Base-by-base conservation (phyloP, 2,888 invertebrate genomes). In the Dicroscelio sp. region DNA sequence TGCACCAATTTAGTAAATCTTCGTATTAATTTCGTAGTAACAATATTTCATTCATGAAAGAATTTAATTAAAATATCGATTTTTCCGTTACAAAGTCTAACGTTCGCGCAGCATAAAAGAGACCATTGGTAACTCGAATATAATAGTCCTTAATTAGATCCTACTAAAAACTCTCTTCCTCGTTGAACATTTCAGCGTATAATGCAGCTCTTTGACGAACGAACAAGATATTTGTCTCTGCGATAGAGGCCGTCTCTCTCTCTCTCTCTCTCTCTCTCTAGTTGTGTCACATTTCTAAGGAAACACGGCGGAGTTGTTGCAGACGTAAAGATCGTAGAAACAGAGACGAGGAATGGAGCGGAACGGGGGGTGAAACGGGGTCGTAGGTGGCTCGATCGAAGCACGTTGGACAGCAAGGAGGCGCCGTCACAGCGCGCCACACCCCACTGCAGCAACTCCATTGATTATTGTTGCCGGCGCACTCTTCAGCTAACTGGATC, bases 401-500 rank as follows among this genome's bases (percentile, higher is more conserved):
- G 95, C 93, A 95, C 94, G 95, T 95, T 95, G 95, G 96, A 96
- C 96, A 95, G 96, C 96, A 94, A 94, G 95, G 95, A 96, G 94
- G 94, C 95, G 95, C 96, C 95, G 95, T 94, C 91, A 95, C 95
- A 95, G 95, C 93, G 96, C 95, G 96, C 96, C 96, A 96, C 96
- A 96, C 96, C 96, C 96, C 95, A 94, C 95, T 96, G 96, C 96
- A 96, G 96, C 95, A 95, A 95, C 96, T 96, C 95, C 96, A 96
- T 96, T 96, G 96, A 96, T 96, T 96, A 96, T 96, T 96, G 96
- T 96, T 96, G 96, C 95, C 92, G 93, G 94, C 95, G 95, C 94
- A 95, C 94, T 94, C 95, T 90, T 86, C 90, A 78, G 65, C 82
- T 87, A 87, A 86, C 90, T 84, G 82, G 86, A 90, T 86, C 86